Base-by-base conservation (phyloP, 2,113 vertebrate genomes). In the Gambusia affinis region DNA sequence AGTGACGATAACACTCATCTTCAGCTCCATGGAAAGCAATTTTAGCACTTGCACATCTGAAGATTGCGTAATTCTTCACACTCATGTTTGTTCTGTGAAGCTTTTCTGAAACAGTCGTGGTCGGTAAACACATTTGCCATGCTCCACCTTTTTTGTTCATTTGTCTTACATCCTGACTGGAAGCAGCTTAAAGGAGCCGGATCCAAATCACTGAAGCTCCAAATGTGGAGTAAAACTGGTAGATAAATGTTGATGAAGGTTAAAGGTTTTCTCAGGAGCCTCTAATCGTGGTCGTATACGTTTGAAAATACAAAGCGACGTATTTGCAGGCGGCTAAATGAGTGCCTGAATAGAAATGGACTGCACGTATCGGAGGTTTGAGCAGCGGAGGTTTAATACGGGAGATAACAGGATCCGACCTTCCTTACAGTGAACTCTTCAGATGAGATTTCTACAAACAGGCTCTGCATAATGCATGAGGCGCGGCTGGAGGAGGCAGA, bases 381-480 rank as follows among this genome's bases (percentile, higher is more conserved):
- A 90, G 84, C 85, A 81, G 85, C 75, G 66, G 2, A 64, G 62
- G 29, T 75, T 72, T 72, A 66, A 57, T 61, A 29, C 33, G 61
- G 39, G 75, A 60, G 47, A 79, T 70, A 70, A 63, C 22, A 61
- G n/a, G 12, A 63, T 14, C 14, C 70, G 80, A 80, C 70, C 65
- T 60, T 80, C 68, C 71, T 57, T 70, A 68, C 65, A 27, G 39
- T 64, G 63, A 29, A 62, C 67, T 63, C 70, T 70, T 79, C 67
- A 73, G 85, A 85, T 80, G 65, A 35, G 75, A 83, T 74, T 84
- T 78, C 61, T 44, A 57, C 17, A 63, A 72, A 90, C 73, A 78
- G 12, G 64, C 71, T 1, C 70, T 80, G 60, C 87, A 88, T 89
- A 86, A 90, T 88, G 80, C 83, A 91, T 83, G 75, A 80, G 71